These are phyloP conservation scores for Bergia sp. DNA, from an alignment of 92 coral and sea anemone genomes.

Conservation along the genomic window DNA sequence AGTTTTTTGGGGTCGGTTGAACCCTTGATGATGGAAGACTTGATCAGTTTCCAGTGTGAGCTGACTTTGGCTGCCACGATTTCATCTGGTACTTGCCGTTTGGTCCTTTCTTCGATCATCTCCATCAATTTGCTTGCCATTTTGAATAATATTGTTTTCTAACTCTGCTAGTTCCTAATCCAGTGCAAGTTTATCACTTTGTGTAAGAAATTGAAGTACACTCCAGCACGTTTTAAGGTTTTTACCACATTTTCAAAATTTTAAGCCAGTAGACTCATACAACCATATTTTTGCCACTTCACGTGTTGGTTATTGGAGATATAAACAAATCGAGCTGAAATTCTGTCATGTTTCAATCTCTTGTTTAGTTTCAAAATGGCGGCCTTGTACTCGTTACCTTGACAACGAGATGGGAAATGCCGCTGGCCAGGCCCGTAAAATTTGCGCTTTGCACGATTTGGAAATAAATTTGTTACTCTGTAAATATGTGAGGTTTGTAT, in stretches of 20 bases:
- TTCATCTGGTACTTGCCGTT: conserved; percentile 29
- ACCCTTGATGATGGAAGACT: not conserved
- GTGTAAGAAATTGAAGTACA: not conserved
- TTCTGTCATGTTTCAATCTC: too few relatives aligned
- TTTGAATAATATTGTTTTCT: not conserved
- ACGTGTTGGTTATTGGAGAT: too few relatives aligned
- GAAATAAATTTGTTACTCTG: too few relatives aligned
- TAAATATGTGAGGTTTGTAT: too few relatives aligned
- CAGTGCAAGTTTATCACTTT: not conserved
- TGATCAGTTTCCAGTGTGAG: conserved; percentile 34
- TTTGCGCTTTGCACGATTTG: too few relatives aligned
- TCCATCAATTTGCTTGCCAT: conserved; percentile 29
- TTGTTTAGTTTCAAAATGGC: conserved; percentile 9
- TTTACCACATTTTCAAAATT: not conserved
- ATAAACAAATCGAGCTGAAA: too few relatives aligned
- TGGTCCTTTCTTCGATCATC: conserved; percentile 22
- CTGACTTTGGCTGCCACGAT: conserved; percentile 6
- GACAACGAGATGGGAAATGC: not conserved
- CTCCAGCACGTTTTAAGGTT: not conserved
- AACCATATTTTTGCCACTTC: not conserved
- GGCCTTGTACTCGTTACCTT: not conserved
- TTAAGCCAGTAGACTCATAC: not conserved
- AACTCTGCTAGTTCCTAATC: not conserved
- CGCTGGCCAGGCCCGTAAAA: not conserved
- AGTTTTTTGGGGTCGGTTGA: conserved; percentile 8